These are phyloP conservation scores for Axinella damicornis DNA, from an alignment of 37 sponge, comb jelly and placozoan species.

Conservation along the genomic window DNA sequence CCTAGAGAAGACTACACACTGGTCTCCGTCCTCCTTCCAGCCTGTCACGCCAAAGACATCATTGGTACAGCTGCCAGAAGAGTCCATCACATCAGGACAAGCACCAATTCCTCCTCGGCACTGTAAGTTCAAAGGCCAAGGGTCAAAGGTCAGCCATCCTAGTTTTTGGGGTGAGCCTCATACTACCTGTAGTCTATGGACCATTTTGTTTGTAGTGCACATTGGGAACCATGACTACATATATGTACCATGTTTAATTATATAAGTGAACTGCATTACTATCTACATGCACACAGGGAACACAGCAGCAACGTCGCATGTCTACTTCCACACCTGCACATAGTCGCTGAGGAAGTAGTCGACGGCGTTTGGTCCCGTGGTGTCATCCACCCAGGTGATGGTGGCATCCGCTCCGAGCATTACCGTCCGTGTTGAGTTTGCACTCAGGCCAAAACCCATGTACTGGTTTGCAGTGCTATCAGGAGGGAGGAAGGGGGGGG, in stretches of 20 bases:
- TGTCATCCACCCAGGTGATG: conserved; percentile 57
- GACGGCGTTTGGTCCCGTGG: conserved; percentile 32
- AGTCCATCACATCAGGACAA: conserved; percentile 45
- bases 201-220: too few relatives aligned
- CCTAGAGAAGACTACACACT: conserved; percentile 45
- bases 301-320: too few relatives aligned
- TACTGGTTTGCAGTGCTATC: conserved; percentile 29
- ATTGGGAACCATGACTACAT: too few relatives aligned
- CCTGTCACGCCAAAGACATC: conserved; percentile 32
- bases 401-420: conserved; percentile 70
- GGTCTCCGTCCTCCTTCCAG: neutral
- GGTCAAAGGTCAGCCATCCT: too few relatives aligned
- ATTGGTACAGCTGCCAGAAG: conserved; percentile 32
- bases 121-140: conserved; percentile 4
- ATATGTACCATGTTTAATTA: too few relatives aligned
- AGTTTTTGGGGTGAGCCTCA: too few relatives aligned
- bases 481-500: neutral
- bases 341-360: conserved; percentile 63
- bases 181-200: too few relatives aligned
- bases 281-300: too few relatives aligned
- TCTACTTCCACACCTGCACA: conserved; percentile 44
- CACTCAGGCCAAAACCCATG: conserved; percentile 82
- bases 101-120: conserved; percentile 53
- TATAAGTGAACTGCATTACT: too few relatives aligned
- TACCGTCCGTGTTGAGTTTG: conserved; percentile 3